Percentiles rank a stretch among this genome's conserved stretches.
These are phyloP conservation scores for Nephrotoma appendiculata DNA, from an alignment of 2,888 invertebrate species.

Conservation along the genomic window DNA sequence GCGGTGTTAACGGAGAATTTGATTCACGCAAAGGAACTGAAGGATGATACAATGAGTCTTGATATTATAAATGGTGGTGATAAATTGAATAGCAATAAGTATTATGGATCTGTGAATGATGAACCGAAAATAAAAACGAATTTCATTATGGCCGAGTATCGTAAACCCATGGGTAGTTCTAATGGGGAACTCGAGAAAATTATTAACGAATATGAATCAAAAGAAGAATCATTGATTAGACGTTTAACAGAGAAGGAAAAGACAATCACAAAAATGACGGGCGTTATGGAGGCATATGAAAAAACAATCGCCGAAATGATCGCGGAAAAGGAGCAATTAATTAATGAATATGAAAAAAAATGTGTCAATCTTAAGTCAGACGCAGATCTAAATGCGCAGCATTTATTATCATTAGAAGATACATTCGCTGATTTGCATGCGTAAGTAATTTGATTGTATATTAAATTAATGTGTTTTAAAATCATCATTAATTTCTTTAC, in stretches of 20 bases:
- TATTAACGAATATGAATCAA: constrained; percentile 30
- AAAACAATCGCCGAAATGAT: constrained; percentile 63
- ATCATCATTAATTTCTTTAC: not conserved
- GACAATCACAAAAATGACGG: constrained; percentile 35
- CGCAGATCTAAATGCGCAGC: constrained; percentile 46
- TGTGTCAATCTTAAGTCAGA: constrained; percentile 40
- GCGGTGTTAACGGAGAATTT: not conserved
- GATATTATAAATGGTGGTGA: not conserved
- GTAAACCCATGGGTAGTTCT: not conserved
- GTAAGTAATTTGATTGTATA: constrained; percentile 21
- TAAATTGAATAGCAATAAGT: not conserved
- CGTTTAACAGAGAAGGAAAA: constrained; percentile 33
- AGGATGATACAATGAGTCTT: not conserved
- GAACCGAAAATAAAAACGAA: not conserved
- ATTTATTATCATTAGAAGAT: constrained; percentile 47
- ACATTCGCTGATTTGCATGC: constrained; percentile 51
- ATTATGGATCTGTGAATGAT: not conserved
- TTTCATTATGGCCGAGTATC: not conserved
- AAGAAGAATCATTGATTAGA: constrained; percentile 31
- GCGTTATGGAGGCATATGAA: constrained; percentile 65
- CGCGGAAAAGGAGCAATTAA: constrained; percentile 50
- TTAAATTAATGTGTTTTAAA: not conserved
- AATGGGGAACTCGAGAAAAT: constrained; percentile 32
- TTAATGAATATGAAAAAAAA: constrained; percentile 38
- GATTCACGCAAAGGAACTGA: not conserved